These are phyloP conservation scores for Sparidentex hasta DNA, from an alignment of 2,797 vertebrate species.

Conservation along the genomic window DNA sequence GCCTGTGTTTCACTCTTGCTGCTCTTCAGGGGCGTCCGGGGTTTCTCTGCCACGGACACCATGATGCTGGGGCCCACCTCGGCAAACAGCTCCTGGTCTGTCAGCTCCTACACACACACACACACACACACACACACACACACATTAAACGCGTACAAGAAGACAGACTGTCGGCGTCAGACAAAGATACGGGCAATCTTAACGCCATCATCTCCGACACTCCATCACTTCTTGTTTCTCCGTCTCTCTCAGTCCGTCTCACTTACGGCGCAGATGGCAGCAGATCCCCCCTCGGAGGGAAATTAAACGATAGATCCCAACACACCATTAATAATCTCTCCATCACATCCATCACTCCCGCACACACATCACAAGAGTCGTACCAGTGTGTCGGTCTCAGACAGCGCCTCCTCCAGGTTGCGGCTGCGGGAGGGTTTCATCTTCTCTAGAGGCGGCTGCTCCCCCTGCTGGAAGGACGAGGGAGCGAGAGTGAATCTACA, in stretches of 20 bases:
- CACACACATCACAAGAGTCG: slow-evolving; percentile 15
- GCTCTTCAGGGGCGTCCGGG: slow-evolving; percentile 90
- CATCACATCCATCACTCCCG: slow-evolving; percentile 17
- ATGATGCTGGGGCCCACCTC: slow-evolving; percentile 87
- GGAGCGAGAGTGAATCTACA: slow-evolving; percentile 19
- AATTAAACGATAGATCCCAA: slow-evolving; percentile 26
- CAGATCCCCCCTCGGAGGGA: neutral
- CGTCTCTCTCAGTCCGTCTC: slow-evolving; percentile 33
- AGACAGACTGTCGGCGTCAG: slow-evolving; percentile 37
- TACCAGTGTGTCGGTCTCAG: slow-evolving; percentile 89
- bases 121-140: slow-evolving; percentile 48
- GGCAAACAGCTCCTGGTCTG: slow-evolving; percentile 88
- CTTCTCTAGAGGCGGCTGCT: slow-evolving; percentile 87
- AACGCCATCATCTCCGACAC: neutral
- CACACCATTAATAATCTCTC: slow-evolving; percentile 20
- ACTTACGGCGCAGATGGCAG: slow-evolving; percentile 39
- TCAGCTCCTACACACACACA: slow-evolving; percentile 83
- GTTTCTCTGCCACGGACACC: slow-evolving; percentile 89
- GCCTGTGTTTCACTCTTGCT: slow-evolving; percentile 87
- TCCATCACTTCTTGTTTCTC: slow-evolving; percentile 10
- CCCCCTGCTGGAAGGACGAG: slow-evolving; percentile 86
- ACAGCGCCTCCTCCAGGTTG: slow-evolving; percentile 88
- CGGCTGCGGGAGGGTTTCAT: slow-evolving; percentile 89
- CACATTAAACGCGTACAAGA: slow-evolving; percentile 36
- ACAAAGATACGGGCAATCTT: slow-evolving; percentile 6